Evolutionary conservation across 1,140 invertebrate genomes (phyloP).

Genomic region (Zaprionus kolodkinae): DNA sequence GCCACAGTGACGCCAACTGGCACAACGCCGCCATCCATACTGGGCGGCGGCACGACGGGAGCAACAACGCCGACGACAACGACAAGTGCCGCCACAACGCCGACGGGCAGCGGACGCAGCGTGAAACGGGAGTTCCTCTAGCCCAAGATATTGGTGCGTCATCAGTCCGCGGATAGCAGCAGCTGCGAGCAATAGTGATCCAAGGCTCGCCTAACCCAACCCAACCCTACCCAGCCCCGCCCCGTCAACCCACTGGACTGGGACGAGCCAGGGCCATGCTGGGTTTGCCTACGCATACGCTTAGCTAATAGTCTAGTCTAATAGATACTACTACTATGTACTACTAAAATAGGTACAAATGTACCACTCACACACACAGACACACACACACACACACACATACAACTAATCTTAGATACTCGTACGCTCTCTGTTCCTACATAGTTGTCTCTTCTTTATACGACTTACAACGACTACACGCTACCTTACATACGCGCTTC

Average conservation of each 20-base stretch:
- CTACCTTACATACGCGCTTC: constrained; percentile 8
- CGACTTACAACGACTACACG: constrained; percentile 3
- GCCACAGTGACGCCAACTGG: constrained; percentile 43
- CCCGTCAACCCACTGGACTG: constrained; percentile 4
- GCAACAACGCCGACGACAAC: constrained; percentile 42
- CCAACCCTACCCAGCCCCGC: no score
- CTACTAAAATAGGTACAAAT: background rate
- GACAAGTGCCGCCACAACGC: constrained; percentile 52
- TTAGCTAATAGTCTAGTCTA: constrained; percentile 68
- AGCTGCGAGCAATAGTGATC: constrained; percentile 64
- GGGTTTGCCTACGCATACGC: constrained; percentile 59
- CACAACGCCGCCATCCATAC: constrained; percentile 25
- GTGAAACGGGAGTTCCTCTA: constrained; percentile 81
- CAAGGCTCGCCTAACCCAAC: no score
- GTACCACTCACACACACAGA: background rate
- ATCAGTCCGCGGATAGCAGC: constrained; percentile 67
- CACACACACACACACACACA: constrained; percentile 1
- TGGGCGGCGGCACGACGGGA: constrained; percentile 18
- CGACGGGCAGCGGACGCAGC: constrained; percentile 60
- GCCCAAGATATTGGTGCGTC: constrained; percentile 78
- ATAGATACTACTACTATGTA: constrained; percentile 36
- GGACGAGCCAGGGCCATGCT: constrained; percentile 20
- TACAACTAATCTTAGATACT: constrained; percentile 30
- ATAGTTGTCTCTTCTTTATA: constrained; percentile 17
- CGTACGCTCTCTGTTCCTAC: constrained; percentile 28